Evolutionary conservation across 2,888 invertebrate genomes (phyloP), one percentile per base, ranked within the genome.

Genomic region (Trilocha varians): DNA sequence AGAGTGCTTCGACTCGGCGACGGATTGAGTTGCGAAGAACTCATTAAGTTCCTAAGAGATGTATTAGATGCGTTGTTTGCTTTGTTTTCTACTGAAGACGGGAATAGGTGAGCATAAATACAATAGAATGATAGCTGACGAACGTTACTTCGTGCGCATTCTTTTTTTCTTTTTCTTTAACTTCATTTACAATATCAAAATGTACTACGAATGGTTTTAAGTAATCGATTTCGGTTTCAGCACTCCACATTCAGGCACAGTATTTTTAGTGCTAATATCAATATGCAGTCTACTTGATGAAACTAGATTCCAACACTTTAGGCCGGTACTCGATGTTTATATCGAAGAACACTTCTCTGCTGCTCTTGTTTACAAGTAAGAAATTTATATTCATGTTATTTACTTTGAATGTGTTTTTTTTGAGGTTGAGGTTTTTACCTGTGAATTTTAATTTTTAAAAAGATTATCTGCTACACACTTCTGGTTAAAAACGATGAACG

Each of bases 291-390:
- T 97, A 14, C 83, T 98, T 45, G 95, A 97, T 59, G 95, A 97
- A 62, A 92, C 90, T 42, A 94, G 97, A 59, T 98, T 97, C 76
- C 95, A 97, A 67, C 96, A 97, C 66, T 98, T 98, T 75, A 92
- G 94, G 54, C 96, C 97, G 0, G 96, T 98, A 0, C 90, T 98
- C 74, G 96, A 98, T 62, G 95, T 95, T 1, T 98, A 98, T 65
- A 96, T 98, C 40, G 93, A 93, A 55, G 94, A 95, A 52, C 97
- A 97, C 72, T 98, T 98, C 79, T 96, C 97, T 0, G 97, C 97
- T 1, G 96, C 97, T 0, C 87, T 98, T 11, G 97, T 97, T 13
- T 97, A 97, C 79, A 96, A 96, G 93, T 93, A 78, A 80, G 89
- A 78, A 42, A 37, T 32, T 41, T 25, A 38, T 40, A 38, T 25